Evolutionary conservation across 2,888 invertebrate species (phyloP).

Genomic region (Thecocarcelia acutangulata): DNA sequence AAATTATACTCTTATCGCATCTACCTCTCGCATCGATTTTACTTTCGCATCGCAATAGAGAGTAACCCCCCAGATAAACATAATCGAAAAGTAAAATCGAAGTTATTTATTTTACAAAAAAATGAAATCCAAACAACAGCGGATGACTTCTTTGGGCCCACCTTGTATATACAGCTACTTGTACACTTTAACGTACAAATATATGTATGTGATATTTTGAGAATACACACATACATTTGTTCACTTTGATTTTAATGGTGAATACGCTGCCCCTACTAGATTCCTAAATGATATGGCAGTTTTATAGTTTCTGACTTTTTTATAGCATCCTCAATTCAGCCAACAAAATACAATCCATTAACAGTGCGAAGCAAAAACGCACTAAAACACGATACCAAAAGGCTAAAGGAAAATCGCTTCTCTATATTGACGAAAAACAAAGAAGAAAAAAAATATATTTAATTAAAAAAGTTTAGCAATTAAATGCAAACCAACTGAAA

Average conservation of each 20-base stretch:
- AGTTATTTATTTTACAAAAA: too few relatives aligned
- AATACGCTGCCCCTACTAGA: slow-evolving; percentile 12
- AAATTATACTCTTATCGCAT: too few relatives aligned
- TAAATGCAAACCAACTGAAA: slow-evolving; percentile 69
- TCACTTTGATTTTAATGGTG: not conserved
- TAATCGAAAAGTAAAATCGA: too few relatives aligned
- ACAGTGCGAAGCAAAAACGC: not conserved
- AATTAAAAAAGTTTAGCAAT: slow-evolving; percentile 73
- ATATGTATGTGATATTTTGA: not conserved
- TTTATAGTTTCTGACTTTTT: slow-evolving; percentile 50
- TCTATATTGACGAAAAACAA: slow-evolving; percentile 13
- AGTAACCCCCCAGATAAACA: too few relatives aligned
- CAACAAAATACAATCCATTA: slow-evolving; percentile 32
- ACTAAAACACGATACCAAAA: slow-evolving; percentile 1
- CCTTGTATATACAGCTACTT: not conserved
- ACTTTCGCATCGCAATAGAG: too few relatives aligned
- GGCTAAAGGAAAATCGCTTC: slow-evolving; percentile 2
- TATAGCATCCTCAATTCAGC: slow-evolving; percentile 35
- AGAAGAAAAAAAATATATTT: slow-evolving; percentile 61
- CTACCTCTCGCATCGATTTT: too few relatives aligned
- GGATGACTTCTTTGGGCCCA: too few relatives aligned
- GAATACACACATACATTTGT: too few relatives aligned
- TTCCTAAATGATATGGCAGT: slow-evolving; percentile 58
- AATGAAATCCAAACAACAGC: too few relatives aligned
- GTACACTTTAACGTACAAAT: not conserved